Conservation (phyloP, 2,888 invertebrate species). For the Pegoplata infirma region DNA sequence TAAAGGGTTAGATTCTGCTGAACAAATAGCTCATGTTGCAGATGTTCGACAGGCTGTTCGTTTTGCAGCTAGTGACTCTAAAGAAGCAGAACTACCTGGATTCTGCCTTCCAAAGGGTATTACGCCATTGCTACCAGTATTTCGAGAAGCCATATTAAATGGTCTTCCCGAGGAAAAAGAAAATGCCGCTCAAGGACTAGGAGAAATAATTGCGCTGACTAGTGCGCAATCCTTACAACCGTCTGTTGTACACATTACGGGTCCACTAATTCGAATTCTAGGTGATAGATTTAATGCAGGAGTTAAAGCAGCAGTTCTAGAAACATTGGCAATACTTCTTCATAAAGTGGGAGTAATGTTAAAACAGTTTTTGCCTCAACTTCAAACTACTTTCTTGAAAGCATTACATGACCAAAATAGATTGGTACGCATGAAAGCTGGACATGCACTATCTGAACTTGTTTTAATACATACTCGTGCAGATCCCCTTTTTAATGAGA, state of each 20-base stretch:
- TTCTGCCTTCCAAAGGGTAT: slow-evolving; percentile 97
- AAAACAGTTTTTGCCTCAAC: slow-evolving; percentile 98
- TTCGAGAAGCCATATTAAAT: slow-evolving; percentile 97
- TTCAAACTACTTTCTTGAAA: slow-evolving; percentile 98
- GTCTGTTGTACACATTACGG: slow-evolving; percentile 97
- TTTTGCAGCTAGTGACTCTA: slow-evolving; percentile 91
- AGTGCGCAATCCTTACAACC: slow-evolving; percentile 93
- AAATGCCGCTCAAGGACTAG: slow-evolving; percentile 94
- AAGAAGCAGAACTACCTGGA: slow-evolving; percentile 89
- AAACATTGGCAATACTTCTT: slow-evolving; percentile 94
- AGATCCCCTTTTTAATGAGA: slow-evolving; percentile 96
- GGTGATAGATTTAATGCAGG: slow-evolving; percentile 96
- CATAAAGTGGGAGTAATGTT: slow-evolving; percentile 96
- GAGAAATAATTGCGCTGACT: slow-evolving; percentile 82
- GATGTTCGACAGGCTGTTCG: slow-evolving; percentile 96
- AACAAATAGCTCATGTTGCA: slow-evolving; percentile 90
- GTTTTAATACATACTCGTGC: slow-evolving; percentile 95
- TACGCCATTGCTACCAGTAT: slow-evolving; percentile 94
- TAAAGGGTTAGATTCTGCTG: slow-evolving; percentile 90
- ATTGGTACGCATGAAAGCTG: slow-evolving; percentile 92
- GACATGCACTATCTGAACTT: slow-evolving; percentile 90
- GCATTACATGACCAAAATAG: slow-evolving; percentile 94
- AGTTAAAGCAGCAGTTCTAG: slow-evolving; percentile 97
- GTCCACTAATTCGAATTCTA: slow-evolving; percentile 97
- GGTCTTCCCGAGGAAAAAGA: slow-evolving; percentile 97